Conservation (phyloP, 1,140 invertebrate species). For the Bilobella aurantiaca region DNA sequence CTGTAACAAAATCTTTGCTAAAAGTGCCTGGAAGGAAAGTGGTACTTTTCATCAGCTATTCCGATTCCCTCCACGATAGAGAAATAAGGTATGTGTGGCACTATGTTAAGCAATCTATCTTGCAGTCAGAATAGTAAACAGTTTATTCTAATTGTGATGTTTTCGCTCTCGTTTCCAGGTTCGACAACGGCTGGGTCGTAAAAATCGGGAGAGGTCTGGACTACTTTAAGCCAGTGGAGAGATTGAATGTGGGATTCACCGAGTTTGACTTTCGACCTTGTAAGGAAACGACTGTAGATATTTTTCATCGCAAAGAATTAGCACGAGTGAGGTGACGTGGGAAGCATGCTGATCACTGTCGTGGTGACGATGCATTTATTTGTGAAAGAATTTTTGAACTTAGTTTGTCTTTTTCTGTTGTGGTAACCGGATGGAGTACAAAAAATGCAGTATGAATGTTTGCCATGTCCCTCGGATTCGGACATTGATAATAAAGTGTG, state of each 20-base stretch:
- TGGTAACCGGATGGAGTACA: too few species aligned
- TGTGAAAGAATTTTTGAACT: too few species aligned
- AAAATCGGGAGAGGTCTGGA: conserved; percentile 87
- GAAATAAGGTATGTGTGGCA: conserved; percentile 59
- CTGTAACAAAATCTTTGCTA: conserved; percentile 47
- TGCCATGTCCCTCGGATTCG: too few species aligned
- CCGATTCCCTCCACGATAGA: conserved; percentile 69
- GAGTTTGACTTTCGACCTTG: conserved; percentile 71
- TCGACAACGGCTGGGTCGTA: conserved; percentile 83
- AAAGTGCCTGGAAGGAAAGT: conserved; percentile 45
- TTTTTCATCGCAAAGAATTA: conserved; percentile 56
- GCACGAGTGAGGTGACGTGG: too few species aligned
- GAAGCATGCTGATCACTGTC: too few species aligned
- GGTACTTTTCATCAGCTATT: conserved; percentile 53
- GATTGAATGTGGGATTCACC: conserved; percentile 64
- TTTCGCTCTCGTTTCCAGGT: too few species aligned
- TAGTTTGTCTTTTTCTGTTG: too few species aligned
- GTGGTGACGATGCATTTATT: too few species aligned
- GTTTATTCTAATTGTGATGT: too few species aligned
- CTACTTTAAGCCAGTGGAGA: conserved; percentile 68
- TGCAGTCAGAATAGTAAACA: too few species aligned
- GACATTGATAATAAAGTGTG: too few species aligned
- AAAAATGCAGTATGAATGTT: too few species aligned
- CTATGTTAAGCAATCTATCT: not conserved
- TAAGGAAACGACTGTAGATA: conserved; percentile 75